Percentiles rank a stretch among this genome's conserved stretches.
Evolutionary conservation across 2,113 vertebrate genomes (phyloP).

Genomic region (Holacanthus passer): DNA sequence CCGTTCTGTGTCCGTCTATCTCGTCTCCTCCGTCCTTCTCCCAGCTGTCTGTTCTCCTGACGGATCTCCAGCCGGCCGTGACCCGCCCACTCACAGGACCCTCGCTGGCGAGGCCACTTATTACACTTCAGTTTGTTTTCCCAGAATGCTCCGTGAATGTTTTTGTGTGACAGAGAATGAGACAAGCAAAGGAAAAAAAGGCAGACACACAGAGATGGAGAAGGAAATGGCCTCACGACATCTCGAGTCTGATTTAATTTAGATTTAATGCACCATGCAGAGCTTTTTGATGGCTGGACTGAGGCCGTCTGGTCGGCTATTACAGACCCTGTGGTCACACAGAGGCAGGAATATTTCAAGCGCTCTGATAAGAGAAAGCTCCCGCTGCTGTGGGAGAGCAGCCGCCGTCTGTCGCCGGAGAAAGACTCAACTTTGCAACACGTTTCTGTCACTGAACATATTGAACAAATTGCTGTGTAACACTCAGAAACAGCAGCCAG

Average conservation of each 20-base stretch:
- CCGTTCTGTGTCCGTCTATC: not conserved
- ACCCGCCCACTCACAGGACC: conserved; percentile 1
- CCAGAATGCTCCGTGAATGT: conserved; percentile 10
- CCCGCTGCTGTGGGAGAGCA: not conserved
- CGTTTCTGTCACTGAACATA: conserved; percentile 5
- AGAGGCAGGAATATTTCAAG: not conserved
- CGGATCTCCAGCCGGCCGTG: not conserved
- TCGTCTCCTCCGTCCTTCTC: not conserved
- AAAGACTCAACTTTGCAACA: not conserved
- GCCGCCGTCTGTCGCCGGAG: conserved; percentile 18
- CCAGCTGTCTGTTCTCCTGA: not conserved
- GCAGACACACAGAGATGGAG: conserved; percentile 6
- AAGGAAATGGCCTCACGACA: not conserved
- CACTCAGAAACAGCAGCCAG: not conserved
- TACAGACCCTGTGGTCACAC: not conserved
- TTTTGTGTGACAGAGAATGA: not conserved
- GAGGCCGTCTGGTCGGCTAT: not conserved
- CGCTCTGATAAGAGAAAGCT: not conserved
- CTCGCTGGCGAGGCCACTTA: conserved; percentile 13
- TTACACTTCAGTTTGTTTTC: conserved; percentile 51
- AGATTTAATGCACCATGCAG: conserved; percentile 15
- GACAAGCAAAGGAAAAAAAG: not conserved
- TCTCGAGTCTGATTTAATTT: conserved; percentile 48
- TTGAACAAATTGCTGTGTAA: not conserved
- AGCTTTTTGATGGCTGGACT: not conserved